Evolutionary conservation across 2,113 vertebrate species (phyloP), one percentile per base, ranked within the genome.

Genomic region (Paramisgurnus dabryanus): DNA sequence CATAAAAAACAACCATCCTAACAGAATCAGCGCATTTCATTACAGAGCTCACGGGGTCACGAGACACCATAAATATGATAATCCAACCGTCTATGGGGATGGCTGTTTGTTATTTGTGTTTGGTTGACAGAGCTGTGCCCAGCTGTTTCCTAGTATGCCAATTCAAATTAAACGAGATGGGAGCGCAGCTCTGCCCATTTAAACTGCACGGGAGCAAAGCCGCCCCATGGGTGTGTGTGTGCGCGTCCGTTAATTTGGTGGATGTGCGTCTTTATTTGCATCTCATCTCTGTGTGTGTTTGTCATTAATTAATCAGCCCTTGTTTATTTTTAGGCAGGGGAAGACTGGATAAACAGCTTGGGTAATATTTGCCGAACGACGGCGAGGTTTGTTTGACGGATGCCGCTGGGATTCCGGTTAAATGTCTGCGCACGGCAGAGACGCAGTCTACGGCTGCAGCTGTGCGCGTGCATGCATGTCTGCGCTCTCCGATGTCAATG

Each of bases 241-340:
- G 53, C 17, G 6, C 55, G 53, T 60, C 55, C 22, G 70, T 60
- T 73, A 60, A 45, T 60, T 76, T 17, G 1, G 34, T 76, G 53
- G 73, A 60, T 81, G 22, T 74, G 34, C 47, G 17, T 64, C 58
- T 71, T 68, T 64, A 57, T 69, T 40, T 78, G 65, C 67, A 49
- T 49, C 79, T 75, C n/a, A 75, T 67, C 50, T 67, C 61, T 10
- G 70, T 65, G 49, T 74, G 43, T 81, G 70, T 80, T 65, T 81
- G 65, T 65, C 70, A 67, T 80, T 80, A 74, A 74, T 74, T 74
- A 80, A 80, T 74, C 45, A 74, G 47, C 40, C 27, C 79, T 74
- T 57, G 47, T 45, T 80, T 80, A 80, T 80, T 80, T 63, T 43
- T 74, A 74, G 70, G 43, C 15, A 2, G 70, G 61, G 55, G 39